These are phyloP conservation scores for Brachyistius frenatus DNA, from an alignment of 2,113 vertebrate species.

Conservation along the genomic window DNA sequence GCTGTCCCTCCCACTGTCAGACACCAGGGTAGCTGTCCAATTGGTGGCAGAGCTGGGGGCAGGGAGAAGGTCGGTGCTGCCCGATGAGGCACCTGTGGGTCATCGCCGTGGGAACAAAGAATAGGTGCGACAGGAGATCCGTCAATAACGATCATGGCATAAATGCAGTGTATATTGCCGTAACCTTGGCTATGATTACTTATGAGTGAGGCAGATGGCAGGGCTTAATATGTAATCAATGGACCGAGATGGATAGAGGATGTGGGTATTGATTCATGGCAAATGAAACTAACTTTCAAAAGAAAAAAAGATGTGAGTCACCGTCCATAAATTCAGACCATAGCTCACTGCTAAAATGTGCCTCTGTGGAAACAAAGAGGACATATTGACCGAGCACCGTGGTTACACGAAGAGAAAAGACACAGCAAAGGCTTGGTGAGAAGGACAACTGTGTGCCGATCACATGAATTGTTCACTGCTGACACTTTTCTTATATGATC, in stretches of 20 bases:
- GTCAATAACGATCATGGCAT: slow-evolving; percentile 66
- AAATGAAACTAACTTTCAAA: slow-evolving; percentile 73
- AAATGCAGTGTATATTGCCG: slow-evolving; percentile 45
- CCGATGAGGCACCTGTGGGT: slow-evolving; percentile 91
- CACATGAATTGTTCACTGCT: slow-evolving; percentile 6
- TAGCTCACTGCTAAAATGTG: slow-evolving; percentile 27
- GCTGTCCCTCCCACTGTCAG: slow-evolving; percentile 89
- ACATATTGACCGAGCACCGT: slow-evolving; percentile 20
- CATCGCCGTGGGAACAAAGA: slow-evolving; percentile 43
- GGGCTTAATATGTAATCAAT: slow-evolving; percentile 77
- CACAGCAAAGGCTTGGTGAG: background rate
- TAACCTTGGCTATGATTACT: slow-evolving; percentile 77
- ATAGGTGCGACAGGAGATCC: slow-evolving; percentile 44
- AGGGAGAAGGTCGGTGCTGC: slow-evolving; percentile 95
- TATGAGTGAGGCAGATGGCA: slow-evolving; percentile 67
- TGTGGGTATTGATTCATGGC: slow-evolving; percentile 73
- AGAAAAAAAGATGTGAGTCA: slow-evolving; percentile 50
- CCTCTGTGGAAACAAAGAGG: slow-evolving; percentile 36
- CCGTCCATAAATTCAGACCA: slow-evolving; percentile 23
- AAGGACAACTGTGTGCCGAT: slow-evolving; percentile 10
- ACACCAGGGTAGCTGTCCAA: slow-evolving; percentile 92
- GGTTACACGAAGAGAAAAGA: slow-evolving; percentile 24
- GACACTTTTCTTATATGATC: slow-evolving; percentile 23
- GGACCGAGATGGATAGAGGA: slow-evolving; percentile 60
- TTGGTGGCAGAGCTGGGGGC: slow-evolving; percentile 89